phyloP scores from a whole-genome alignment of 2,113 vertebrate genomes.

The Casuarius casuarius region DNA sequence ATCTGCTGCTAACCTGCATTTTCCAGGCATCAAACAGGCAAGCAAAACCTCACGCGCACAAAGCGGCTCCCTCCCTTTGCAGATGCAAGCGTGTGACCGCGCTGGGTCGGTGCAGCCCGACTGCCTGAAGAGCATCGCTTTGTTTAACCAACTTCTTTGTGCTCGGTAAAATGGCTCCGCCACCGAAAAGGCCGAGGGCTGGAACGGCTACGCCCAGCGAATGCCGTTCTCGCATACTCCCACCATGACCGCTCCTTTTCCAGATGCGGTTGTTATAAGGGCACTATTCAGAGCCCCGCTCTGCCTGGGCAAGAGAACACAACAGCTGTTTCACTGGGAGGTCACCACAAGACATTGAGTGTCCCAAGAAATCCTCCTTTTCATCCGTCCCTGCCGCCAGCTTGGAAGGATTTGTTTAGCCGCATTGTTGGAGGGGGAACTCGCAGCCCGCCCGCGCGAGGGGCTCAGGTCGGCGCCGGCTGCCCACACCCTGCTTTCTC shows the following conservation, averaged over 20 bases:
- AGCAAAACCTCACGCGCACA: fast-evolving
- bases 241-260: constrained; percentile 67
- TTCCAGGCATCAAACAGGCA: not conserved
- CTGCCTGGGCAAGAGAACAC: constrained; percentile 72
- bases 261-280: constrained; percentile 73
- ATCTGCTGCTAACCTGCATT: not conserved
- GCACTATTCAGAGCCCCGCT: constrained; percentile 77
- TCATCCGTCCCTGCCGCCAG: constrained; percentile 61
- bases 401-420: constrained; percentile 69
- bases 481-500: constrained; percentile 62
- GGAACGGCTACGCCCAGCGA: constrained; percentile 40
- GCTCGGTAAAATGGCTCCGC: not conserved
- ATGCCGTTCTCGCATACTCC: constrained; percentile 60
- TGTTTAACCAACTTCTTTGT: not conserved
- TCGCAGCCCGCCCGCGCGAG: constrained; percentile 45
- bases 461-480: constrained; percentile 1
- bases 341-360: constrained; percentile 74
- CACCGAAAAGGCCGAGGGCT: not conserved
- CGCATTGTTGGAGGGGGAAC: constrained; percentile 71
- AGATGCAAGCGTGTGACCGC: fast-evolving
- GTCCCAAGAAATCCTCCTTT: constrained; percentile 76
- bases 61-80: not conserved
- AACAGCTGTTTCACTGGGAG: constrained; percentile 74
- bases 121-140: not conserved
- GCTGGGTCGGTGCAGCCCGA: not conserved